phyloP scores from a whole-genome alignment of 2,113 vertebrate species.

The Baryphthengus martii region DNA sequence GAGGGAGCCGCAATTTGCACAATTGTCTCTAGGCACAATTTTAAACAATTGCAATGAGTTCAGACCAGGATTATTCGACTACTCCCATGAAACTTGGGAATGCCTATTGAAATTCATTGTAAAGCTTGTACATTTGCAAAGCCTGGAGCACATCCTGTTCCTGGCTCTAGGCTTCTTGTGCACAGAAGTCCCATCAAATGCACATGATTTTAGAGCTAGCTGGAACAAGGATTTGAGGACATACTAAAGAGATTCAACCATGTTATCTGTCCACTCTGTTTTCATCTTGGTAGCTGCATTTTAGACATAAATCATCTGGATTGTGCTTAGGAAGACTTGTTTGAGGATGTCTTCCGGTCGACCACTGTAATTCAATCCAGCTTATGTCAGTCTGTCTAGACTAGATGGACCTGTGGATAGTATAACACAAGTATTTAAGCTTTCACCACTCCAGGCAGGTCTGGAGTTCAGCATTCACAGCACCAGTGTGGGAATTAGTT shows the following conservation, averaged over 20 bases:
- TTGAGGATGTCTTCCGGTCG: not conserved
- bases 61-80: not conserved
- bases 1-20: not conserved
- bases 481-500: not conserved
- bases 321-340: not conserved
- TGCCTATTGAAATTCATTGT: not conserved
- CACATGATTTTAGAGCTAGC: not conserved
- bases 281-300: not conserved
- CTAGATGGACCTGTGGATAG: not conserved
- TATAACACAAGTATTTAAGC: not conserved
- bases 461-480: not conserved
- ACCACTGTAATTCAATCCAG: not conserved
- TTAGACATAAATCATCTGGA: not conserved
- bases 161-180: not conserved
- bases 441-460: not conserved
- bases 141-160: not conserved
- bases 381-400: not conserved
- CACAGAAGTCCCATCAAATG: not conserved
- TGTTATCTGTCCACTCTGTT: not conserved
- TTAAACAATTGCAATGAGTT: not conserved
- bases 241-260: not conserved
- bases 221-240: not conserved
- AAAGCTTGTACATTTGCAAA: not conserved
- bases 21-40: not conserved
- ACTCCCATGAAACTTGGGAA: not conserved